phyloP scores from a whole-genome alignment of 2,113 vertebrate genomes.

The Tragelaphus scriptus region DNA sequence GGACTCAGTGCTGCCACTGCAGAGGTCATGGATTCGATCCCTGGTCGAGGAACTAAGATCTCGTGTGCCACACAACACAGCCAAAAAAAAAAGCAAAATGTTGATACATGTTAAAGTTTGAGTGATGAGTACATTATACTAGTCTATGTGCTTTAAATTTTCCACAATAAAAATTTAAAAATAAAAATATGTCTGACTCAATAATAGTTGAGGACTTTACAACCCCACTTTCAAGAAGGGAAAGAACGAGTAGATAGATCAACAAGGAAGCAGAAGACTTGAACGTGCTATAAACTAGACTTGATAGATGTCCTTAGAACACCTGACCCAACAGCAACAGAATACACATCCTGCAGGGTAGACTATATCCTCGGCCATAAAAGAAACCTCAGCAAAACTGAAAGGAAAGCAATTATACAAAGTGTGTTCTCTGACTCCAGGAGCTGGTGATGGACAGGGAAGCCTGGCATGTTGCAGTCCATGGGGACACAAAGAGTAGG shows the following conservation, averaged over 20 bases:
- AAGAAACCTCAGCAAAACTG: not conserved
- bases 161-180: not conserved
- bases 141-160: not conserved
- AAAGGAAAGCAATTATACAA: not conserved
- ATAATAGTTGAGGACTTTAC: not conserved
- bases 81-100: not conserved
- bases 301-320: too few species aligned
- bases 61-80: rapidly evolving
- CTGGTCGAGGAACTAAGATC: not conserved
- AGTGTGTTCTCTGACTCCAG: not conserved
- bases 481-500: not conserved
- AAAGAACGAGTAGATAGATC: not conserved
- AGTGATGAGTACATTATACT: not conserved
- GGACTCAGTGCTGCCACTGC: not conserved
- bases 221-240: not conserved
- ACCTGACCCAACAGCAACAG: not conserved
- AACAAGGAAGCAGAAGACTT: not conserved
- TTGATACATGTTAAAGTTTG: not conserved
- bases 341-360: not conserved
- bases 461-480: not conserved
- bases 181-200: not conserved
- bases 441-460: not conserved
- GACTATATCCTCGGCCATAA: not conserved
- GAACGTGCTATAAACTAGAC: not conserved
- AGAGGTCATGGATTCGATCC: not conserved